Evolutionary conservation across 2,113 vertebrate species (phyloP), one percentile per base, ranked within the genome.

Genomic region (Erinaceus europaeus): DNA sequence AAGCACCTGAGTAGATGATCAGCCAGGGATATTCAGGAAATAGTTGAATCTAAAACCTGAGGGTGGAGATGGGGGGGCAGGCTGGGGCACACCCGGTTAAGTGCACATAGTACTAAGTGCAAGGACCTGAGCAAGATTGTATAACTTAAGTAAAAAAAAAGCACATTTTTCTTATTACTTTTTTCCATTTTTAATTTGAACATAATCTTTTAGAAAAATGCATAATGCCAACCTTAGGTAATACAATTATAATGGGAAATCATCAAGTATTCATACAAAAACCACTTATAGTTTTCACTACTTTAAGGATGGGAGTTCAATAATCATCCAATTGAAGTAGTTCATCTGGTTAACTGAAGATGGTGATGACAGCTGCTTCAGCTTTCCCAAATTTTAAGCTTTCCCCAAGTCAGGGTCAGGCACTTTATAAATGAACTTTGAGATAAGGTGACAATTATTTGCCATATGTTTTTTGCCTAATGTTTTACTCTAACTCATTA

Each of bases 101-200:
- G n/a, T n/a, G n/a, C n/a, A n/a, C n/a, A n/a, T n/a, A n/a, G n/a
- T n/a, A n/a, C n/a, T n/a, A n/a, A n/a, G n/a, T n/a, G n/a, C n/a
- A n/a, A n/a, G n/a, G n/a, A n/a, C n/a, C n/a, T n/a, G n/a, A n/a
- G n/a, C n/a, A n/a, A n/a, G n/a, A n/a, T n/a, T 62, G 7, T 50
- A 59, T 46, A 48, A 7, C 10, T 6, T 83, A 71, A 73, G 40
- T 17, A 27, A 25, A 23, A 83, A 52, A 79, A 78, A 77, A 52
- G 4, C 4, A 29, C 1, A 53, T 9, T 64, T 75, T 64, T 34
- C 15, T 75, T n/a, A 64, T 42, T 62, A 67, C 1, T n/a, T 77
- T 81, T 84, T 79, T 62, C 6, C 34, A 62, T 21, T 83, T 88
- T 88, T 57, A 9, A 77, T 23, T 71, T 78, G 72, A n/a, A n/a